phyloP scores from a whole-genome alignment of 2,797 vertebrate genomes.

The Gymnoscopelus microlampas region DNA sequence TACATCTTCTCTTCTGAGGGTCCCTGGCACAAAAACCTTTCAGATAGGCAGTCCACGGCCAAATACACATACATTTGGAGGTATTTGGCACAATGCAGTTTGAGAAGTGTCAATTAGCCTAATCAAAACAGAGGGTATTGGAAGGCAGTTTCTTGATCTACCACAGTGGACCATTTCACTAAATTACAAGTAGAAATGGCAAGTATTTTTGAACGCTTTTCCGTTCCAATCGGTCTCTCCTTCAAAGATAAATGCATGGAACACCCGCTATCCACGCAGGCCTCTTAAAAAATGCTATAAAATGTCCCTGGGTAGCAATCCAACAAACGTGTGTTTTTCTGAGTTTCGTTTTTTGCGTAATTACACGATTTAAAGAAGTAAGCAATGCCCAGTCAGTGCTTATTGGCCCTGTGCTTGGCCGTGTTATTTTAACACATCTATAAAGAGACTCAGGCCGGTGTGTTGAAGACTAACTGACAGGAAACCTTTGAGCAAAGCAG shows the following conservation, averaged over 20 bases:
- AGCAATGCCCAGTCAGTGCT: background rate
- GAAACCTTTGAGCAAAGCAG: constrained; percentile 31
- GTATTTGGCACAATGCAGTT: too few species aligned
- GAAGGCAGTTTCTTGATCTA: constrained; percentile 9
- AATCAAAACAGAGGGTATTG: constrained; percentile 11
- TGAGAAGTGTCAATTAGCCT: background rate
- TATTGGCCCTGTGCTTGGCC: constrained; percentile 11
- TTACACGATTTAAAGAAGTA: constrained; percentile 36
- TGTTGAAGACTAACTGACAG: constrained; percentile 24
- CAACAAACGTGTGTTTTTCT: constrained; percentile 47
- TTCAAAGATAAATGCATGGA: constrained; percentile 49
- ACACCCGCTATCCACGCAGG: constrained; percentile 29
- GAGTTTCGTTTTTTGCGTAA: constrained; percentile 34
- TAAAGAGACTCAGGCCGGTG: constrained; percentile 35
- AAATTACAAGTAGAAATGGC: constrained; percentile 21
- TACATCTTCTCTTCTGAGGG: too few species aligned
- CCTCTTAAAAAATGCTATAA: constrained; percentile 36
- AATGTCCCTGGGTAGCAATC: constrained; percentile 19
- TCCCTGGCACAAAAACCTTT: too few species aligned
- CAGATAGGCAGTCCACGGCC: too few species aligned
- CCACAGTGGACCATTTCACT: constrained; percentile 17
- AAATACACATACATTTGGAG: too few species aligned
- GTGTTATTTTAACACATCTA: constrained; percentile 54
- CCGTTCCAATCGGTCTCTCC: constrained; percentile 5
- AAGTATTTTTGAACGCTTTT: constrained; percentile 38